phyloP scores from a whole-genome alignment of 2,113 vertebrate species.

The Epinephelus fuscoguttatus region DNA sequence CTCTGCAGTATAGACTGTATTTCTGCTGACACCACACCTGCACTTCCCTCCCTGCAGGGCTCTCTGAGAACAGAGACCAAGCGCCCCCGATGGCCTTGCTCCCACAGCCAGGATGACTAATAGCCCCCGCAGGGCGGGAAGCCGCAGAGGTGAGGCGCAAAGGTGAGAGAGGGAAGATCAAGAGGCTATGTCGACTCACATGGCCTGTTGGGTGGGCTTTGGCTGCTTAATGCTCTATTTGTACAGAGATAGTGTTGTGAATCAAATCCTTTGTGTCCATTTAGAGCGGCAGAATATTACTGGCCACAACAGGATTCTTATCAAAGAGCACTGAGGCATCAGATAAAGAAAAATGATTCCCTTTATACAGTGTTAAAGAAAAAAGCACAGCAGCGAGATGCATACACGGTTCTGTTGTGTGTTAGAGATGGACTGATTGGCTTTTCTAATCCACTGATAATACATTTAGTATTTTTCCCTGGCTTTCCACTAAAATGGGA shows the following conservation, averaged over 20 bases:
- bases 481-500: not conserved
- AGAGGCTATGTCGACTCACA: conserved; percentile 38
- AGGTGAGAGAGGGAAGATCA: conserved; percentile 50
- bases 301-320: conserved; percentile 1
- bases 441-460: not conserved
- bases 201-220: conserved; percentile 44
- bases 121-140: conserved; percentile 63
- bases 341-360: conserved; percentile 15
- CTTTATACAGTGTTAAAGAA: not conserved
- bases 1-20: conserved; percentile 45
- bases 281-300: conserved; percentile 18
- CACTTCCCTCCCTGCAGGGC: conserved; percentile 52
- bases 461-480: conserved; percentile 1
- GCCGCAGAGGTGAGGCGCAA: conserved; percentile 47
- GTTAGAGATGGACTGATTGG: not conserved
- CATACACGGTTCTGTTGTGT: not conserved
- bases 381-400: not conserved
- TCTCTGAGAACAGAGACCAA: conserved; percentile 61
- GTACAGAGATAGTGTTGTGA: conserved; percentile 8
- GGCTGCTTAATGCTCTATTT: conserved; percentile 26
- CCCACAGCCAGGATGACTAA: conserved; percentile 71
- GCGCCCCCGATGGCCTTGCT: conserved; percentile 56
- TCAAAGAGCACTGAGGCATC: conserved; percentile 11
- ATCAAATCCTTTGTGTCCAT: conserved; percentile 32
- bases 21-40: conserved; percentile 73